Evolutionary conservation across 2,113 vertebrate species (phyloP).

Genomic region (Progne subis): DNA sequence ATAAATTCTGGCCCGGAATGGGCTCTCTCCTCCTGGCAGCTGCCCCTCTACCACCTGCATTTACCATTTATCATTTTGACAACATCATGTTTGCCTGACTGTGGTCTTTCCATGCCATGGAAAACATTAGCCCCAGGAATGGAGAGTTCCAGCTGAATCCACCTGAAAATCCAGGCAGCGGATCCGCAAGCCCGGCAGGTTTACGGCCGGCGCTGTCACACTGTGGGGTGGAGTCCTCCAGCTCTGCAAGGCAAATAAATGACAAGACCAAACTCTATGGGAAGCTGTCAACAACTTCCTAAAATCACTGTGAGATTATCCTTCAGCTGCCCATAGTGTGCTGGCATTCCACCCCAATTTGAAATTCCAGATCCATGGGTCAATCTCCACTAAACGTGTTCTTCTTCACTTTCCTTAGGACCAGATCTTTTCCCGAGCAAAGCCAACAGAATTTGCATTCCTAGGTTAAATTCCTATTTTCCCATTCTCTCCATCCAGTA

Average conservation of each 20-base stretch:
- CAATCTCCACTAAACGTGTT: neutral
- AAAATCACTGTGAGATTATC: neutral
- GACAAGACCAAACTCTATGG: neutral
- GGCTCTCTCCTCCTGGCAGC: neutral
- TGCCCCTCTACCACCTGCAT: neutral
- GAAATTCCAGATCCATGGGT: neutral
- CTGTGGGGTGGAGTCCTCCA: neutral
- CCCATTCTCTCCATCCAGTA: neutral
- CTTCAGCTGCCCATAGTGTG: neutral
- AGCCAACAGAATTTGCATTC: neutral
- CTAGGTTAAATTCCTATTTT: neutral
- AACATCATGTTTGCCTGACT: neutral
- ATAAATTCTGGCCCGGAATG: neutral
- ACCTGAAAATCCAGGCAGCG: neutral
- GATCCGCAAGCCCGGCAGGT: rapidly evolving
- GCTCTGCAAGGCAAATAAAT: neutral
- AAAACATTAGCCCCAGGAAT: neutral
- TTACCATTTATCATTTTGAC: neutral
- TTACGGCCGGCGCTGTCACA: neutral
- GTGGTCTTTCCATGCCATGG: neutral
- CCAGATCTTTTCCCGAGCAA: neutral
- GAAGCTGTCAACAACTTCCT: neutral
- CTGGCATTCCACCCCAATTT: neutral
- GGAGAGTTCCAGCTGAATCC: neutral
- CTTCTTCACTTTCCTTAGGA: neutral